Evolutionary conservation across 2,888 invertebrate genomes (phyloP), one percentile per base, ranked within the genome.

Genomic region (Geotrupes spiniger): DNA sequence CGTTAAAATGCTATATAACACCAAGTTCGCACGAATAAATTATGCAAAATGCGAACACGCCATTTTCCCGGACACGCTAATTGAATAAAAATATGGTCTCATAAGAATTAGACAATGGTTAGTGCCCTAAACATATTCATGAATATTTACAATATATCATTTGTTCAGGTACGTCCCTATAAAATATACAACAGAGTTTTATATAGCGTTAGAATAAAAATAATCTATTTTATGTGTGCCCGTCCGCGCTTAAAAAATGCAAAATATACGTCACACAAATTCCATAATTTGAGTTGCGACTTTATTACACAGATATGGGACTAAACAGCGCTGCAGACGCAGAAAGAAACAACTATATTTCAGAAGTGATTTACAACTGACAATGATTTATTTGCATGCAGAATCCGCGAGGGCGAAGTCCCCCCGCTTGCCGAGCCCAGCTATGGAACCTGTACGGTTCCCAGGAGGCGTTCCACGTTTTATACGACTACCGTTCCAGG

Each of bases 371-470:
- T 66, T 66, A 66, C 62, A 62, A 60, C 63, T 58, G 65, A 63
- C 64, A 60, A 62, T 64, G 66, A 66, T 66, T 65, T 65, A 66
- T 66, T 63, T 62, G 58, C 63, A 64, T 64, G 59, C 56, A 61
- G 57, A 63, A 57, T 59, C 50, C 54, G 55, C 52, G 55, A 56
- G 56, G 57, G 58, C 57, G 57, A 58, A 54, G 59, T 58, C 56
- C 58, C 33, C 12, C 33, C 15, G 54, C 51, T 56, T 53, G 51
- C 58, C 45, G 50, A 49, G 53, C 48, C 53, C 43, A 52, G 47
- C 49, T 53, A 39, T 40, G 54, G 54, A 58, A 58, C 57, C 57
- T 49, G 52, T 49, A 51, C 36, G 52, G 42, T 44, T 60, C 60
- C 58, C 58, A 53, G 56, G 60, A 60, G 56, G 57, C 55, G 57